Base-by-base conservation (phyloP, 2,888 invertebrate genomes). In the Drosophila conformis region DNA sequence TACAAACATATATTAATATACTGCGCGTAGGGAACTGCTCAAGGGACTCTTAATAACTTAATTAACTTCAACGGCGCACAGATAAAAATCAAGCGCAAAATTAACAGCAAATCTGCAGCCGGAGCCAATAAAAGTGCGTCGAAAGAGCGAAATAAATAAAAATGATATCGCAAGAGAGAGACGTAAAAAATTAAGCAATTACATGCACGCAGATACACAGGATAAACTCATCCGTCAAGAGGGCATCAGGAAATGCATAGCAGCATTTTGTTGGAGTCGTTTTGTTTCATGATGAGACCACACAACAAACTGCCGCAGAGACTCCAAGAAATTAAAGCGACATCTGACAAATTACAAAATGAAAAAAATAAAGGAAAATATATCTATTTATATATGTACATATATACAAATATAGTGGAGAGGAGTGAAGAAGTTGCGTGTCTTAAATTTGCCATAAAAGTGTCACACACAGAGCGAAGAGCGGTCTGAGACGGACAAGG, bases 371-470 rank as follows among this genome's bases (percentile, higher is more conserved):
- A 31, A 62, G 21, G 52, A 31, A 56, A 42, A 53, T 60, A 25
- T 46, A 46, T 25, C 7, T 46, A 21, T 46, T 7, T 46, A 42
- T 42, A 38, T 27, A 25, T 25, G 2, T 2, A 27, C 4, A 27
- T 27, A 4, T 53, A 25, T 46, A 15, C 42, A 27, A 36, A 36
- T 38, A 27, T 36, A 27, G 38, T 38, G 13, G 29, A 27, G 21
- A 18, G 29, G 40, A 40, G 58, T 35, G 42, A 74, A 75, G 69
- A 81, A 81, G 88, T 87, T 87, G 86, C 90, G 90, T 87, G 86
- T 89, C 91, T 90, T 87, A 82, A 87, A 87, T 87, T 87, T 66
- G 90, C 90, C 90, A 90, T 87, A 82, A 87, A 87, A 90, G 80
- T 90, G 90, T 87, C 86, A 84, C 86, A 87, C 71, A 57, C 25